Percentiles rank a stretch among this genome's conserved stretches.
Evolutionary conservation across 2,888 invertebrate species (phyloP).

Genomic region (Polietes domitor): DNA sequence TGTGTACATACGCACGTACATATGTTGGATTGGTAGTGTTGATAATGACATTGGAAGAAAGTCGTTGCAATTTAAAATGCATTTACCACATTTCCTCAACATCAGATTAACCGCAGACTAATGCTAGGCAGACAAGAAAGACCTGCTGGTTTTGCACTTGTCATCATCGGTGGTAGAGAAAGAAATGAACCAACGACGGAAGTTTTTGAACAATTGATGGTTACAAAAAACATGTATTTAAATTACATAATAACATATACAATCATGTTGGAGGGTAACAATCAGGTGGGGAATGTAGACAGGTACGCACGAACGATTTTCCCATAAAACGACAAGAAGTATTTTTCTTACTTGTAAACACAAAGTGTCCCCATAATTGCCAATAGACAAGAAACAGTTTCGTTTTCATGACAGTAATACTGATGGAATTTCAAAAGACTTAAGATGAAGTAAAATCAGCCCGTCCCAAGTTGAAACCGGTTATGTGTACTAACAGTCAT

Average conservation of each 20-base stretch:
- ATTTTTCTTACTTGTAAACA: too few species aligned
- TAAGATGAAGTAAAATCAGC: background rate
- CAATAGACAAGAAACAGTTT: background rate
- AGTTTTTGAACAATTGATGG: background rate
- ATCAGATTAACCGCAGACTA: background rate
- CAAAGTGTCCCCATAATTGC: too few species aligned
- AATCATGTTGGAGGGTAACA: background rate
- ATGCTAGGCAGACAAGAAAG: background rate
- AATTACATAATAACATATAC: background rate
- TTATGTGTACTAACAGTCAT: constrained; percentile 43
- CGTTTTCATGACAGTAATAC: background rate
- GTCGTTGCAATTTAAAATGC: constrained; percentile 20
- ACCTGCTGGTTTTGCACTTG: background rate
- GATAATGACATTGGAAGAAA: constrained; percentile 55
- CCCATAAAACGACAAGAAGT: background rate
- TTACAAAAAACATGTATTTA: background rate
- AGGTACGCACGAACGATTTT: background rate
- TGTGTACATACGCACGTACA: background rate
- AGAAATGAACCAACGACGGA: background rate
- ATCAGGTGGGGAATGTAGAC: background rate
- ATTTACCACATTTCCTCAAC: constrained; percentile 50
- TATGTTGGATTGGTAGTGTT: background rate
- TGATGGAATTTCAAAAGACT: background rate
- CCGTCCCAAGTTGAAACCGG: constrained; percentile 40
- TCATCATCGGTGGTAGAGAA: background rate